These are phyloP conservation scores for Pavo muticus DNA, from an alignment of 2,113 vertebrate genomes.

Conservation along the genomic window DNA sequence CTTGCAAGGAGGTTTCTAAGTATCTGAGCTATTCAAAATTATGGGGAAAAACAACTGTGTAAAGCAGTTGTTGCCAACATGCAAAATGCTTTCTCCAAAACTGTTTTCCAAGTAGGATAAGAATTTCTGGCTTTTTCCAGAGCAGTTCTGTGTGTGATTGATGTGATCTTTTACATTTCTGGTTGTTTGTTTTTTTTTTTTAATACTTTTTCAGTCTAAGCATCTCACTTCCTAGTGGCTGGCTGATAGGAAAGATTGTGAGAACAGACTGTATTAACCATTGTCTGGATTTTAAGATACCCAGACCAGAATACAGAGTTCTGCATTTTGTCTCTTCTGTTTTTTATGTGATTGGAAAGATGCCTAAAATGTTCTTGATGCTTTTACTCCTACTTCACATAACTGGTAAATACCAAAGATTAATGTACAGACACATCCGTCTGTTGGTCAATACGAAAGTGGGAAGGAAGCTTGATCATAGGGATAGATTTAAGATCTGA, in stretches of 20 bases:
- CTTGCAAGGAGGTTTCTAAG: constrained; percentile 29
- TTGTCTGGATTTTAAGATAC: background rate
- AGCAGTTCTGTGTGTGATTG: background rate
- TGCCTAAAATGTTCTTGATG: background rate
- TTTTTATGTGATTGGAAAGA: background rate
- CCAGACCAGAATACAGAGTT: background rate
- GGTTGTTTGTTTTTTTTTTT: background rate
- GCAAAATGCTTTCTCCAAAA: background rate
- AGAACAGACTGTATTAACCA: background rate
- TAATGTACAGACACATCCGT: background rate
- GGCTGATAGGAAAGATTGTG: background rate
- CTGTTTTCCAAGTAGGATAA: background rate
- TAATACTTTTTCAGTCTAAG: background rate
- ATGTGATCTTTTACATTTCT: background rate
- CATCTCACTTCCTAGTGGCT: background rate
- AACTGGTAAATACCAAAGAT: background rate
- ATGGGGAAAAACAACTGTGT: background rate
- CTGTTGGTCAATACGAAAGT: background rate
- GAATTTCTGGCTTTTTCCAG: background rate
- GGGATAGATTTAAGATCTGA: background rate
- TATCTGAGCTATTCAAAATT: background rate
- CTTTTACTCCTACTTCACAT: background rate
- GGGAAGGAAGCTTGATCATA: background rate
- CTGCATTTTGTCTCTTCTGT: background rate
- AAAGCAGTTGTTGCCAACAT: background rate